Conservation (phyloP, 2,888 invertebrate species). For the Ectemnius cavifrons region DNA sequence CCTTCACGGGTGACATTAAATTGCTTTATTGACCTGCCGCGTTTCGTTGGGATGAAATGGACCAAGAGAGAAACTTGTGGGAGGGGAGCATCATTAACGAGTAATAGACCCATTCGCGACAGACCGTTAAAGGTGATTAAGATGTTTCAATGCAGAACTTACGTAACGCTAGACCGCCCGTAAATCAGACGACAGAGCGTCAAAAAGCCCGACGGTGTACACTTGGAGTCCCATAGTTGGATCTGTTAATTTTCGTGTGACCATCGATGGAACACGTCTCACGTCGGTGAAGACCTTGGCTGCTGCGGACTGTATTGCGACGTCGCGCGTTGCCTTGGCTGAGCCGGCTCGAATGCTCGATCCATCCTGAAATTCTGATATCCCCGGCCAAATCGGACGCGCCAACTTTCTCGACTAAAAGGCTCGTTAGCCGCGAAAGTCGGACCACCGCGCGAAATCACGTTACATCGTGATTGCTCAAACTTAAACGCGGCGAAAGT, state of each 20-base stretch:
- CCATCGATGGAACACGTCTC: slow-evolving; percentile 24
- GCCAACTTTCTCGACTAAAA: slow-evolving; percentile 18
- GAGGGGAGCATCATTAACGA: slow-evolving; percentile 38
- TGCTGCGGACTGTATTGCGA: slow-evolving; percentile 18
- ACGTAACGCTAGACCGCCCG: slow-evolving; percentile 35
- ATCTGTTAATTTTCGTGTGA: slow-evolving; percentile 39
- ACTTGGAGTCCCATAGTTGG: neutral
- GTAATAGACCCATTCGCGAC: slow-evolving; percentile 29
- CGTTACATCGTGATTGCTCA: slow-evolving; percentile 12
- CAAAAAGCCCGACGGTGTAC: no score
- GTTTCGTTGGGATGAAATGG: neutral
- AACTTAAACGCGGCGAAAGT: slow-evolving; percentile 16
- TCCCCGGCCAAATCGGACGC: slow-evolving; percentile 18
- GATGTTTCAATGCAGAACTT: slow-evolving; percentile 48
- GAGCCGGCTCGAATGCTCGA: neutral
- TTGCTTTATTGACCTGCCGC: no score
- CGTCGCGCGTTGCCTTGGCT: neutral
- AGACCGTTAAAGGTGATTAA: slow-evolving; percentile 46
- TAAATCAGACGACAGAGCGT: slow-evolving; percentile 29
- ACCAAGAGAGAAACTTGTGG: slow-evolving; percentile 12
- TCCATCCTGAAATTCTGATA: slow-evolving; percentile 23
- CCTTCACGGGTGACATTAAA: no score
- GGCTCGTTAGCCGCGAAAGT: slow-evolving; percentile 40
- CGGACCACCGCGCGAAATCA: slow-evolving; percentile 12
- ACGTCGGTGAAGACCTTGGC: slow-evolving; percentile 28